Base-by-base conservation (phyloP, 2,888 invertebrate species). In the Callinectes sapidus region DNA sequence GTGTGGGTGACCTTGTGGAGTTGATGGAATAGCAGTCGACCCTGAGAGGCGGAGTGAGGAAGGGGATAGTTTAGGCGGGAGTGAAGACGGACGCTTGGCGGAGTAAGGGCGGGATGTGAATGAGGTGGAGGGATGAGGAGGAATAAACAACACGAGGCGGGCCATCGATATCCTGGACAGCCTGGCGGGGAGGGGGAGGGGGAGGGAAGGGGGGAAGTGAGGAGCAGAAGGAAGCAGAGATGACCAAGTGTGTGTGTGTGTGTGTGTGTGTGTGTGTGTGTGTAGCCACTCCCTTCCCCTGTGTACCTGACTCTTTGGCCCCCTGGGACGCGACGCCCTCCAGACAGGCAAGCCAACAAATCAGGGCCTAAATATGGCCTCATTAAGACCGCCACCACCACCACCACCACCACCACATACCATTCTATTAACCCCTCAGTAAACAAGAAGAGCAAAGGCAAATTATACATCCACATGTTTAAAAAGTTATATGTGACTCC, bases 201-300 rank as follows among this genome's bases (percentile, higher is more conserved):
- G 39, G 39, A 6, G 89, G n/a, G 54, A 61, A 32, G 13, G 61
- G 6, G 14, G 61, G 32, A 55, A 39, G 18, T 28, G 28, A 86
- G 23, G 48, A 87, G 48, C 10, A 28, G 48, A 5, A 28, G 18
- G 23, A 48, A 3, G 87, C 6, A 66, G 16, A 23, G 5, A 16
- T 14, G 32, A 66, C 8, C 3, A 14, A 5, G 35, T 35, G 89
- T 66, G 89, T 61, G 89, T 88, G 88, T 88, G 88, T 88, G 88
- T 88, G 88, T 88, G 87, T 87, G 87, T 87, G 54, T 88, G 88
- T 87, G 42, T 87, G 42, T 87, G 42, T 87, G 87, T 42, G 87
- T 87, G 42, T 48, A 18, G 81, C 81, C 81, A 81, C 81, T 81
- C 81, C 81, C 81, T 81, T 81, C 81, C 16, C 71, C 71, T 28